Evolutionary conservation across 1,140 invertebrate species (phyloP).

Genomic region (Thaumatotibia leucotreta): DNA sequence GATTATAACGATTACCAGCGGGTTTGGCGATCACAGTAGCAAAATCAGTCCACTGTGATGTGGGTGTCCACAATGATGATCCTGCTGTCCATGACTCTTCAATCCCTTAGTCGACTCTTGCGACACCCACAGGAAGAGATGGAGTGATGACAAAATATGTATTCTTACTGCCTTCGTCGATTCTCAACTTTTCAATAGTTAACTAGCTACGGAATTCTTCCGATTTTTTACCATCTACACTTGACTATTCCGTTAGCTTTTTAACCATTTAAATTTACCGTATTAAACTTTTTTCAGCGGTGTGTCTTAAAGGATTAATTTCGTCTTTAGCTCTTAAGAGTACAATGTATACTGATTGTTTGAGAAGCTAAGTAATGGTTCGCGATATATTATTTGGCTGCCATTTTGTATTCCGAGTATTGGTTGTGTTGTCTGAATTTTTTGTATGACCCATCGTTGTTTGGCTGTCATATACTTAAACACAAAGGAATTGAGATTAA

Average conservation of each 20-base stretch:
- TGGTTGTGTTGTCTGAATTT: background rate
- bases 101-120: too few relatives aligned
- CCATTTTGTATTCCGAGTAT: background rate
- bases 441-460: background rate
- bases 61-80: too few relatives aligned
- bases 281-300: slow-evolving; percentile 9
- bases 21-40: too few relatives aligned
- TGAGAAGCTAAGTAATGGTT: background rate
- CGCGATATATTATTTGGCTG: background rate
- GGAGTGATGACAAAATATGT: too few relatives aligned
- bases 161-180: too few relatives aligned
- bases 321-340: background rate
- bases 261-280: slow-evolving; percentile 12
- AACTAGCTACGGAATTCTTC: background rate
- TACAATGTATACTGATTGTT: slow-evolving; percentile 10
- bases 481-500: background rate
- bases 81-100: too few relatives aligned
- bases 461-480: background rate
- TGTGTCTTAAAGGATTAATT: slow-evolving; percentile 2
- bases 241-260: background rate
- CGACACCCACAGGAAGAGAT: too few relatives aligned
- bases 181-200: background rate
- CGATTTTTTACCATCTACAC: background rate
- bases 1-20: too few relatives aligned
- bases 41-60: too few relatives aligned